A percentile compares a stretch with the other conserved stretches of the same genome.
These are phyloP conservation scores for Hermaeophaga mercurialis DNA, from an alignment of 2,888 invertebrate genomes.

Conservation along the genomic window DNA sequence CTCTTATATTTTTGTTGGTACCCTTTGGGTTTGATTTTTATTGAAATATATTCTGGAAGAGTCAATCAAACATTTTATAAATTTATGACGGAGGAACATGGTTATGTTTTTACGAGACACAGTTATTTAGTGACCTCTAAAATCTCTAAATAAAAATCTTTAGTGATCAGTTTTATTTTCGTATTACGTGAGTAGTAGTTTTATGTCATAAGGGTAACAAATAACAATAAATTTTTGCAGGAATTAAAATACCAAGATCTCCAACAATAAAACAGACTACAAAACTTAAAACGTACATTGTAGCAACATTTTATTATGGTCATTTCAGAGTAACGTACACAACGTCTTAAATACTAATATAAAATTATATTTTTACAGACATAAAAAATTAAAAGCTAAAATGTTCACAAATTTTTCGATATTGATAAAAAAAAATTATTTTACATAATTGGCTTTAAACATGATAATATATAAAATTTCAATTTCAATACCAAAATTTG, in stretches of 20 bases:
- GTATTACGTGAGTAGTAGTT: constrained; percentile 22
- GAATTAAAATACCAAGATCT: constrained; percentile 28
- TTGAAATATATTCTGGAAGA: not conserved
- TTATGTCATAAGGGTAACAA: constrained; percentile 17
- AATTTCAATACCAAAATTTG: too few species aligned
- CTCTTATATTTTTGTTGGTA: too few species aligned
- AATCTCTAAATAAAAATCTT: constrained; percentile 23
- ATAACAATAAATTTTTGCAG: constrained; percentile 30
- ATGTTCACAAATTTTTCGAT: too few species aligned
- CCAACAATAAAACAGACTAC: constrained; percentile 24
- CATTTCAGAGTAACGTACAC: not conserved
- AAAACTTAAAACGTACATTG: constrained; percentile 18
- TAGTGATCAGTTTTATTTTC: constrained; percentile 18
- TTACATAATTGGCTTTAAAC: too few species aligned
- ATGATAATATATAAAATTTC: too few species aligned
- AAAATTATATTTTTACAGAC: too few species aligned
- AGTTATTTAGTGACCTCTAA: constrained; percentile 4
- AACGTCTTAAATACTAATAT: too few species aligned
- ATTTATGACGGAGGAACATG: not conserved
- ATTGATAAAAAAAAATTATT: too few species aligned
- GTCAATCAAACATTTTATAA: not conserved
- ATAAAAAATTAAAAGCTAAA: too few species aligned
- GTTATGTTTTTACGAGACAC: not conserved
- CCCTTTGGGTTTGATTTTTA: too few species aligned
- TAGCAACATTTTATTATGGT: constrained; percentile 12